A percentile compares a stretch with the other conserved stretches of the same genome.
phyloP scores from a whole-genome alignment of 2,113 vertebrate genomes.

The Antidorcas marsupialis region DNA sequence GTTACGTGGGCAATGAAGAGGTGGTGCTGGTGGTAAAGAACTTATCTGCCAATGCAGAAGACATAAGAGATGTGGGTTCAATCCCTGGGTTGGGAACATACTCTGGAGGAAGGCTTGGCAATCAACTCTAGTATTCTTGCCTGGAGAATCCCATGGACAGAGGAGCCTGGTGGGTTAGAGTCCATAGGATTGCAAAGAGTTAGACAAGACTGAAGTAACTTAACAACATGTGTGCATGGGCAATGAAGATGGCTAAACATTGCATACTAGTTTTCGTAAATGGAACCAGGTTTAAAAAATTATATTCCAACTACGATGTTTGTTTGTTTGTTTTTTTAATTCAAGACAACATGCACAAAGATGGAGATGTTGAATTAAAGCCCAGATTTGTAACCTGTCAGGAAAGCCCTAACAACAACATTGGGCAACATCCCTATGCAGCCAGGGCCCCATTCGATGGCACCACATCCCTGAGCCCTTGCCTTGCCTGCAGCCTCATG shows the following conservation, averaged over 20 bases:
- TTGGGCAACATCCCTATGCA: fast-evolving
- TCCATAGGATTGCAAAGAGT: fast-evolving
- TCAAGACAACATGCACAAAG: not conserved
- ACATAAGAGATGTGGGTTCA: not conserved
- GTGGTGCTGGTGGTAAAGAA: not conserved
- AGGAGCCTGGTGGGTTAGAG: not conserved
- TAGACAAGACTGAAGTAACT: not conserved
- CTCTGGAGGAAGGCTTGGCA: not conserved
- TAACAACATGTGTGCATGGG: not conserved
- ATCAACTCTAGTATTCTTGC: not conserved
- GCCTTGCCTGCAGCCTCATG: too few species aligned
- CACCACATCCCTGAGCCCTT: not conserved
- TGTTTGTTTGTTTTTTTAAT: not conserved
- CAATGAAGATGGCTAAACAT: not conserved
- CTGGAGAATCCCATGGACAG: not conserved
- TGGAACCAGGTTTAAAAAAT: not conserved
- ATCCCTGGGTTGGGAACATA: not conserved
- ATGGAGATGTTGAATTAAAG: not conserved
- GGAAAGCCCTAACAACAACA: not conserved
- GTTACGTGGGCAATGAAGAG: not conserved
- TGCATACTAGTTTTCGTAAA: not conserved
- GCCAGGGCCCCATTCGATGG: not conserved
- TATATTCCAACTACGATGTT: not conserved
- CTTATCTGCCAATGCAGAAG: not conserved
- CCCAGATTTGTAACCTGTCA: not conserved